A percentile compares a stretch with the other conserved stretches of the same genome.
Conservation (phyloP, 2,888 invertebrate genomes). For the Syritta pipiens region DNA sequence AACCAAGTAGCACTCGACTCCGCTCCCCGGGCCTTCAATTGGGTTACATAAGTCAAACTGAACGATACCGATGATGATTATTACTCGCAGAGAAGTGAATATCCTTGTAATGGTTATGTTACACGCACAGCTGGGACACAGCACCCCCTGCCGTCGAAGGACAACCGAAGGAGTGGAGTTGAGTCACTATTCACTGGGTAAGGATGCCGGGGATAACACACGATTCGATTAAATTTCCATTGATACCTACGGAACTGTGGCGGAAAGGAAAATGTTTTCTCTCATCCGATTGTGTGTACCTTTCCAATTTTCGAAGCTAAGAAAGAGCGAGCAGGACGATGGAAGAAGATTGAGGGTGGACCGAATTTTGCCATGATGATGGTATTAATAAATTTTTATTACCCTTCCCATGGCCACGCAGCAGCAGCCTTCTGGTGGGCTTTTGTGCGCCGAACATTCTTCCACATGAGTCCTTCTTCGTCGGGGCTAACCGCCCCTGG, state of each 20-base stretch:
- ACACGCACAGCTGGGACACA: conserved; percentile 21
- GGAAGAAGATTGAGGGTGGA: neutral
- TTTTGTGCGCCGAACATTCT: neutral
- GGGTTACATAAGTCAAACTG: conserved; percentile 1
- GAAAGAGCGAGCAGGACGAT: neutral
- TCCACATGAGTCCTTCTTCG: neutral
- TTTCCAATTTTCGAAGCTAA: conserved; percentile 20
- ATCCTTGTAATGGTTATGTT: conserved; percentile 25
- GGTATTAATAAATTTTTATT: conserved; percentile 30
- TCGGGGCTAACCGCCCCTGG: no score
- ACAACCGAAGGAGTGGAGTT: no score
- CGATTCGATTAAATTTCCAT: conserved; percentile 41
- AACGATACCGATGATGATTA: conserved; percentile 28
- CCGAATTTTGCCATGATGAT: conserved; percentile 12
- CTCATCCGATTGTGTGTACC: conserved; percentile 23
- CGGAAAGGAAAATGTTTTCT: conserved; percentile 30
- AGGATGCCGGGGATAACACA: neutral
- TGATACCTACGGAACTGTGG: conserved; percentile 18
- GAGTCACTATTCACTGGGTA: neutral
- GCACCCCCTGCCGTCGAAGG: neutral
- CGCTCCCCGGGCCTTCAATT: neutral
- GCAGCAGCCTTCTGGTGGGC: neutral
- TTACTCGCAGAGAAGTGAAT: conserved; percentile 28
- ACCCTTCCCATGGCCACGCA: neutral
- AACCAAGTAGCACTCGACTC: no score